Percentiles rank a stretch among this genome's conserved stretches.
phyloP scores from a whole-genome alignment of 2,888 invertebrate species.

The Sphaeridia pumilis region DNA sequence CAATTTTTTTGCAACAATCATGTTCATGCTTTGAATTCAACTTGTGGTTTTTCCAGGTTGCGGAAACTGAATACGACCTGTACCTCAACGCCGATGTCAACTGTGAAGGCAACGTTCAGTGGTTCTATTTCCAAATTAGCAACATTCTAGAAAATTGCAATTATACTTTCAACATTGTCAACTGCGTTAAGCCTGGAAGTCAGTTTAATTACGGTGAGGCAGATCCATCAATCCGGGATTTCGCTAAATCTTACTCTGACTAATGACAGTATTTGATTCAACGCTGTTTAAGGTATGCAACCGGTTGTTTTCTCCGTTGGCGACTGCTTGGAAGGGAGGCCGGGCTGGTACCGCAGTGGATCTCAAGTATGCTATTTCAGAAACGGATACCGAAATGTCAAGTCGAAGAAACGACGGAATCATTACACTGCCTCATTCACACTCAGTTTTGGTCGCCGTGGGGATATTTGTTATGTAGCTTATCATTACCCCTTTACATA shows the following conservation, averaged over 20 bases:
- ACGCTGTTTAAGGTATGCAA: slow-evolving; percentile 79
- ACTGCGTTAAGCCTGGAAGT: slow-evolving; percentile 74
- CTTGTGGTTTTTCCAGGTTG: slow-evolving; percentile 37
- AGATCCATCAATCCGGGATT: no score
- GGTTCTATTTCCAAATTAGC: slow-evolving; percentile 81
- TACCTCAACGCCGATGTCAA: slow-evolving; percentile 73
- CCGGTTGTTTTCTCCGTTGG: slow-evolving; percentile 73
- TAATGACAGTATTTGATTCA: no score
- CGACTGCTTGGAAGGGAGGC: slow-evolving; percentile 46
- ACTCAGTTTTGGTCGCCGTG: slow-evolving; percentile 58
- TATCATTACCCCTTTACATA: slow-evolving; percentile 82
- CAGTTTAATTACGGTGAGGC: slow-evolving; percentile 68
- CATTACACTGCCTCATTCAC: slow-evolving; percentile 70
- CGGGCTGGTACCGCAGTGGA: slow-evolving; percentile 49
- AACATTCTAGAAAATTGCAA: slow-evolving; percentile 57
- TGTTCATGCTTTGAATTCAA: background rate
- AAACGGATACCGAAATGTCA: slow-evolving; percentile 52
- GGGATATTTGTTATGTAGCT: slow-evolving; percentile 71
- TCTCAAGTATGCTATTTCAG: slow-evolving; percentile 69
- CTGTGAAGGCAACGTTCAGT: slow-evolving; percentile 64
- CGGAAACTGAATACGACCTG: slow-evolving; percentile 65
- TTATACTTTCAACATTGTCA: slow-evolving; percentile 74
- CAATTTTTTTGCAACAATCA: no score
- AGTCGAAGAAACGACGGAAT: slow-evolving; percentile 45
- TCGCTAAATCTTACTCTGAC: background rate